Percentiles rank a stretch among this genome's conserved stretches.
Evolutionary conservation across 2,888 invertebrate species (phyloP).

Genomic region (Acrobasis suavella): DNA sequence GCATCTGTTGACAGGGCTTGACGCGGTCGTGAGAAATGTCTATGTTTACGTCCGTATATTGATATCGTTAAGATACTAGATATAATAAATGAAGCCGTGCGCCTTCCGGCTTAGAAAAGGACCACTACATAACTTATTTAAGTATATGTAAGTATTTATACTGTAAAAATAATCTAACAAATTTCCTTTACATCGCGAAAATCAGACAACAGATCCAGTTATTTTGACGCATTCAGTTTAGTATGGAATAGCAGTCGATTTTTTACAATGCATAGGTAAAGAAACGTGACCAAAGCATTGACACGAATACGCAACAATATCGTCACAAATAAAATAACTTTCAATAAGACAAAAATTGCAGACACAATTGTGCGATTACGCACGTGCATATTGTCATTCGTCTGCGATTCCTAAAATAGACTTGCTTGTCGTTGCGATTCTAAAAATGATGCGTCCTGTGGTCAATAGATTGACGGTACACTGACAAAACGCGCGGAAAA

Average conservation of each 20-base stretch:
- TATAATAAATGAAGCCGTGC: no score
- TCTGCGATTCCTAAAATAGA: conserved; percentile 15
- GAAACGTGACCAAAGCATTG: no score
- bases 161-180: no score
- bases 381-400: conserved; percentile 3
- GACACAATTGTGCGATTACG: background rate
- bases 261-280: no score
- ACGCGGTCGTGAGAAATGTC: conserved; percentile 5
- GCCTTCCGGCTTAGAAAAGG: no score
- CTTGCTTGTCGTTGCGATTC: conserved; percentile 6
- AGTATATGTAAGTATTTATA: no score
- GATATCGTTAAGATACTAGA: background rate
- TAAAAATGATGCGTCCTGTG: conserved; percentile 7
- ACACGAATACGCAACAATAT: background rate
- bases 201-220: no score
- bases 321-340: background rate
- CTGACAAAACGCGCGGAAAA: background rate
- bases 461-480: background rate
- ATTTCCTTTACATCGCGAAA: no score
- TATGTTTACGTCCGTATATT: conserved; percentile 1
- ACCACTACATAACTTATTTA: no score
- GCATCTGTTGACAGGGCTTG: conserved; percentile 15
- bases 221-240: no score
- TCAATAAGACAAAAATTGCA: conserved; percentile 1
- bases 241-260: no score